Evolutionary conservation across 1,140 invertebrate genomes (phyloP), one percentile per base, ranked within the genome.

Genomic region (Calosoma granatense): DNA sequence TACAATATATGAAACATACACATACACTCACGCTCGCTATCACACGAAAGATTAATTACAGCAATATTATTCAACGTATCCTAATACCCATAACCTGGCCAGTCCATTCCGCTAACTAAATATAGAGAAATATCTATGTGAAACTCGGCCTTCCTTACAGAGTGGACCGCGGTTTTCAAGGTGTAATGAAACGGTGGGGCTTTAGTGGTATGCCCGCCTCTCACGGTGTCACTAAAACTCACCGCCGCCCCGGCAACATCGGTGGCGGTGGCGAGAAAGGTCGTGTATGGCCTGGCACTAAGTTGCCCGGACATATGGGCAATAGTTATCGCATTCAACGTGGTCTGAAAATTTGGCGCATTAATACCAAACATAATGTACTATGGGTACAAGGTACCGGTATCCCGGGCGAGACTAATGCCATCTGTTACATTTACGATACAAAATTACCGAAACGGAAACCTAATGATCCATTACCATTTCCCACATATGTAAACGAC

Each of bases 261-360:
- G 94, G 92, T 41, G 81, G 82, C 59, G 90, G 92, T 59, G 84
- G 88, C 55, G 78, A 84, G 63, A 92, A 92, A 72, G 86, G 80
- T 2, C 74, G 92, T 61, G 87, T 98, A 19, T 92, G 91, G 86
- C 92, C 91, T 52, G 97, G 97, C 55, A 95, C 90, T 22, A 95
- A 96, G 77, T 83, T 99, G 86, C 93, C 94, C 41, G 97, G 97
- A 26, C 90, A 96, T 65, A 98, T 98, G 95, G 97, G 97, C 22
- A 88, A 89, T 66, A 77, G 67, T 74, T 90, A 82, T 77, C 78
- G 87, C 61, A 77, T 79, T 26, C 64, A 83, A 12, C 78, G 78
- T 65, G 94, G 92, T 19, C 68, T 91, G 3, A 84, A 85, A 83
- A 86, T 98, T 63, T 80, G 88, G 70, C 80, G 94, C 60, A 92